A percentile compares a stretch with the other conserved stretches of the same genome.
phyloP scores from a whole-genome alignment of 2,888 invertebrate species.

The Drosophila siamana region DNA sequence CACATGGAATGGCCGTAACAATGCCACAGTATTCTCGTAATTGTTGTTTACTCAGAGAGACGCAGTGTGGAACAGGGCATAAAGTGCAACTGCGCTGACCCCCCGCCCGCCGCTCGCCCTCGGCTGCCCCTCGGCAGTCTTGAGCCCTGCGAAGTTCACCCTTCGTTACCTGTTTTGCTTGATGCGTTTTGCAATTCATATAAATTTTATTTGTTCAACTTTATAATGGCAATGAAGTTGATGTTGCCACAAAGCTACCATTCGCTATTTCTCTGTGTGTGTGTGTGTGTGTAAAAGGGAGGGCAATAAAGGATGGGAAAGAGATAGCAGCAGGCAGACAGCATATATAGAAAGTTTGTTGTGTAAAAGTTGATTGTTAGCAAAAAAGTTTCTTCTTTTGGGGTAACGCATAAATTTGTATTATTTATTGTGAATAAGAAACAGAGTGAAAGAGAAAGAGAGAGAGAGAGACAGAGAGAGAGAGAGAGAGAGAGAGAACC shows the following conservation, averaged over 20 bases:
- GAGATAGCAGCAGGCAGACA: conserved; percentile 45
- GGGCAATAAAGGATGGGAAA: conserved; percentile 4
- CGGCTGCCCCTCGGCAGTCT: background rate
- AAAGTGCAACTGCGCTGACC: conserved; percentile 10
- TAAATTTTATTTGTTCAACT: conserved; percentile 76
- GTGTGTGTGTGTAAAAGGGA: background rate
- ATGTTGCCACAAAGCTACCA: conserved; percentile 57
- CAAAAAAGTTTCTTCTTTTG: conserved; percentile 57
- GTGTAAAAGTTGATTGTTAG: conserved; percentile 60
- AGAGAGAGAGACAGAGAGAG: too few relatives aligned
- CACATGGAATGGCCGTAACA: conserved; percentile 16
- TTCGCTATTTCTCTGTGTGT: background rate
- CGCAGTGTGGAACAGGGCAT: conserved; percentile 29
- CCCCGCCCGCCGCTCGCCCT: background rate
- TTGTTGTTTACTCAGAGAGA: conserved; percentile 53
- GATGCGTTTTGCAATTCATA: conserved; percentile 73
- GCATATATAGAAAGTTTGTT: conserved; percentile 49
- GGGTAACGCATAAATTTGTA: conserved; percentile 72
- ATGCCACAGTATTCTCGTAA: conserved; percentile 39
- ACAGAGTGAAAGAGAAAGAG: too few relatives aligned
- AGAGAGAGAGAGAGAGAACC: too few relatives aligned
- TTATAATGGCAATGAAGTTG: conserved; percentile 77
- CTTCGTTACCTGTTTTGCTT: conserved; percentile 48
- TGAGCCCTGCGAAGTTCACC: conserved; percentile 1
- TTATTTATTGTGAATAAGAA: conserved; percentile 52